Percentiles rank a stretch among this genome's conserved stretches.
phyloP scores from a whole-genome alignment of 2,113 vertebrate species.

The Mirounga angustirostris region DNA sequence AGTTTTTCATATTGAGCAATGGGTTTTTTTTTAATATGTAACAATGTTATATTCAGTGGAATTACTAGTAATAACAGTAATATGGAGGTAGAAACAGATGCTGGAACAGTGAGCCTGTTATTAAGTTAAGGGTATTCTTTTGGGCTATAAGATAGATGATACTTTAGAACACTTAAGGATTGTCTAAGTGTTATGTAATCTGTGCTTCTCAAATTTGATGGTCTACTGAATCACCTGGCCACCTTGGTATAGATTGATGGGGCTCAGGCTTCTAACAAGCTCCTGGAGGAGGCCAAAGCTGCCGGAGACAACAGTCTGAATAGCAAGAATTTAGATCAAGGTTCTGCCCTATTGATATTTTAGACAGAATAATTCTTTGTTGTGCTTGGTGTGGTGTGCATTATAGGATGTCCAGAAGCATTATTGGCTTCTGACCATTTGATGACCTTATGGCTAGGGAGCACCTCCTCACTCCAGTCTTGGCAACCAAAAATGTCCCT shows the following conservation, averaged over 20 bases:
- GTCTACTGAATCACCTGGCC: not conserved
- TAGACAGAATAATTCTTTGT: not conserved
- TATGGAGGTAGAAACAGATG: not conserved
- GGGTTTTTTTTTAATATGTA: not conserved
- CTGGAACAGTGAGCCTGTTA: not conserved
- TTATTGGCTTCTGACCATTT: not conserved
- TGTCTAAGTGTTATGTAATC: not conserved
- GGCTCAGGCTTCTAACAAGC: not conserved
- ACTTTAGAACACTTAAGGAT: not conserved
- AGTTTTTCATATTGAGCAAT: not conserved
- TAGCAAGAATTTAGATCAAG: not conserved
- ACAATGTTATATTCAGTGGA: not conserved
- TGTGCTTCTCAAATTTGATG: not conserved
- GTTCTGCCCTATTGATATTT: not conserved
- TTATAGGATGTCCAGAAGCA: fast-evolving
- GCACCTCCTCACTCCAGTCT: not conserved
- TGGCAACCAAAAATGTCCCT: not conserved
- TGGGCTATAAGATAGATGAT: not conserved
- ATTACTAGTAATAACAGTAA: not conserved
- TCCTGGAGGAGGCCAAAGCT: not conserved
- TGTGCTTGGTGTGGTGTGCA: too few relatives aligned
- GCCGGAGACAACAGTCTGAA: not conserved
- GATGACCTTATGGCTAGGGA: not conserved
- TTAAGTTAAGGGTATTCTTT: not conserved
- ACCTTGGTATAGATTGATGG: not conserved